phyloP scores from a whole-genome alignment of 2,797 vertebrate genomes.

The Coccyzus lansbergi region DNA sequence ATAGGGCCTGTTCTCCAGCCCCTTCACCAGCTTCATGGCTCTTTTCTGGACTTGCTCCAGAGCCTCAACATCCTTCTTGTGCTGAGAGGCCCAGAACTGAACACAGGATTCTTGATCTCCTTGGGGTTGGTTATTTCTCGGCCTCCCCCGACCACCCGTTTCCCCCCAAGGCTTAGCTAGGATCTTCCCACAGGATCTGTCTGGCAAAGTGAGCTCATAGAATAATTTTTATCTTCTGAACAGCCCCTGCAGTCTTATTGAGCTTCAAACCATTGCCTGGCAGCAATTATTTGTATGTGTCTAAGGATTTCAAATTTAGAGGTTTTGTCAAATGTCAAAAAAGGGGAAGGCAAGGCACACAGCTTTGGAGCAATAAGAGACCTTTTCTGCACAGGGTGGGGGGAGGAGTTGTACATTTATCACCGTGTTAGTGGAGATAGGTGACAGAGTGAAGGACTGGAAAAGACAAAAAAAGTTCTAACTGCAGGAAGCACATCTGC shows the following conservation, averaged over 20 bases:
- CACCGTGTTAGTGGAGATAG: not conserved
- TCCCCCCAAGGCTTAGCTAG: no score
- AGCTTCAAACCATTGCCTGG: not conserved
- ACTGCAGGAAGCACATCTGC: slow-evolving; percentile 28
- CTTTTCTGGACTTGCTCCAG: no score
- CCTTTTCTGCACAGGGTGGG: not conserved
- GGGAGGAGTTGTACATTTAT: not conserved
- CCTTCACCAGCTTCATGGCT: no score
- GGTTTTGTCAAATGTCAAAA: not conserved
- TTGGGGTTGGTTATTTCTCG: no score
- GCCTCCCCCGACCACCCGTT: no score
- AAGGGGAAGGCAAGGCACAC: not conserved
- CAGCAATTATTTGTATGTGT: not conserved
- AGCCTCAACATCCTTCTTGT: no score
- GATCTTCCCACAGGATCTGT: not conserved
- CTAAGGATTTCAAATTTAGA: not conserved
- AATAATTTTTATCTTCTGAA: not conserved
- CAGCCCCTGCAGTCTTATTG: rapidly evolving
- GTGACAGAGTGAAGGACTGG: not conserved
- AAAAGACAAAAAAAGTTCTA: not conserved
- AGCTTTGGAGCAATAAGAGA: not conserved
- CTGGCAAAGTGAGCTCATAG: not conserved
- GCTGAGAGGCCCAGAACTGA: no score
- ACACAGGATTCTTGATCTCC: no score
- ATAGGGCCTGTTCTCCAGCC: no score